A percentile compares a stretch with the other conserved stretches of the same genome.
phyloP scores from a whole-genome alignment of 1,140 invertebrate genomes.

The Triops longicaudatus region DNA sequence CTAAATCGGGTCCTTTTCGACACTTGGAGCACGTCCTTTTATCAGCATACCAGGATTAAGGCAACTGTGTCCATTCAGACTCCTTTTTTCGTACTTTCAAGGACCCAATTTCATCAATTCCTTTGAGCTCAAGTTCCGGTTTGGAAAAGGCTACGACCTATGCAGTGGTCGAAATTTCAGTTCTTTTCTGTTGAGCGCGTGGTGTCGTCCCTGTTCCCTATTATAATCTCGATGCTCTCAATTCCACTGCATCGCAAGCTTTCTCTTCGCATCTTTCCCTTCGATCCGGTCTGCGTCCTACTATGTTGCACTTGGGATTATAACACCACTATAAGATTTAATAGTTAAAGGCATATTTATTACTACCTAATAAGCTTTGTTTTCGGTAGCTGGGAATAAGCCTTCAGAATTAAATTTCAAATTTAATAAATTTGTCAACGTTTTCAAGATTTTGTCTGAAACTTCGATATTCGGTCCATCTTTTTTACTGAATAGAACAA shows the following conservation, averaged over 20 bases:
- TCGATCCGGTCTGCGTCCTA: not conserved
- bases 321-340: not conserved
- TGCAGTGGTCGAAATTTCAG: not conserved
- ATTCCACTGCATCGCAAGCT: not conserved
- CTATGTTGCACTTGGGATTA: not conserved
- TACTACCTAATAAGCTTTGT: too few relatives aligned
- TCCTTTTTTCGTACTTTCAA: not conserved
- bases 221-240: slow-evolving; percentile 11
- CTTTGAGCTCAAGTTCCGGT: not conserved
- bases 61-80: not conserved
- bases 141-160: slow-evolving; percentile 6
- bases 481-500: too few relatives aligned
- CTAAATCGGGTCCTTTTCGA: not conserved
- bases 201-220: not conserved
- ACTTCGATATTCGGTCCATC: too few relatives aligned
- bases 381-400: too few relatives aligned
- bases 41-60: not conserved
- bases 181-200: not conserved
- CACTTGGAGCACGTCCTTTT: not conserved
- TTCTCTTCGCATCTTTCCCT: not conserved
- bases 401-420: too few relatives aligned
- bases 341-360: too few relatives aligned
- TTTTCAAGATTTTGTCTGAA: too few relatives aligned
- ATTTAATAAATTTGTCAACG: too few relatives aligned
- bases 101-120: not conserved